Conservation (phyloP, 2,797 vertebrate species). For the Schizothorax lantsangensis region DNA sequence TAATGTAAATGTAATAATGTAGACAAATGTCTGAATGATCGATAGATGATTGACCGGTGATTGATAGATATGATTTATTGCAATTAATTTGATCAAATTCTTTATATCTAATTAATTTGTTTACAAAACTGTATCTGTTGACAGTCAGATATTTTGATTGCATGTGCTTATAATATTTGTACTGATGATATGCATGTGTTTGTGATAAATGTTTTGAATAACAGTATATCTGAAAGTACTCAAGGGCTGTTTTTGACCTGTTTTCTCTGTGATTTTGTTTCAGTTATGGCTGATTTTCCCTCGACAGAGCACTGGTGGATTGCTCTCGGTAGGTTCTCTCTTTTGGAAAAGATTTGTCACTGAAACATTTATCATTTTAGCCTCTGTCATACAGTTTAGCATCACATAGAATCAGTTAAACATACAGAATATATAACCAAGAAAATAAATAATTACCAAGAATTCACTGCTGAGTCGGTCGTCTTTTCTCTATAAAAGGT, state of each 20-base stretch:
- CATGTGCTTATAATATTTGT: neutral
- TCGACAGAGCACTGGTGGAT: slow-evolving; percentile 88
- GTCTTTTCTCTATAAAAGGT: neutral
- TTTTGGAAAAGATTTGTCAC: neutral
- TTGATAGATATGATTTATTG: neutral
- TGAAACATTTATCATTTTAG: neutral
- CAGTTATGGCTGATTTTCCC: slow-evolving; percentile 89
- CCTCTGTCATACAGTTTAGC: neutral
- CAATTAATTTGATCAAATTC: no score
- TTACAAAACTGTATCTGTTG: no score
- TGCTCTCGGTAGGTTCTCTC: slow-evolving; percentile 82
- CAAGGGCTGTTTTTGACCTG: neutral
- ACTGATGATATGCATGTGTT: neutral
- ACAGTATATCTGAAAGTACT: neutral
- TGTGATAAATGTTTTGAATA: neutral
- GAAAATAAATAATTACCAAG: neutral
- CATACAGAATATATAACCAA: neutral
- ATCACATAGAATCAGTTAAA: neutral
- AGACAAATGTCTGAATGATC: no score
- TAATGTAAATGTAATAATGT: no score
- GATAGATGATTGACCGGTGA: no score
- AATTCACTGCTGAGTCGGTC: neutral
- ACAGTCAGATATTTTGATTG: neutral
- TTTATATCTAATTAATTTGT: no score
- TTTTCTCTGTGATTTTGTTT: slow-evolving; percentile 47